phyloP scores from a whole-genome alignment of 2,113 vertebrate genomes.

The Cyrtonyx montezumae region DNA sequence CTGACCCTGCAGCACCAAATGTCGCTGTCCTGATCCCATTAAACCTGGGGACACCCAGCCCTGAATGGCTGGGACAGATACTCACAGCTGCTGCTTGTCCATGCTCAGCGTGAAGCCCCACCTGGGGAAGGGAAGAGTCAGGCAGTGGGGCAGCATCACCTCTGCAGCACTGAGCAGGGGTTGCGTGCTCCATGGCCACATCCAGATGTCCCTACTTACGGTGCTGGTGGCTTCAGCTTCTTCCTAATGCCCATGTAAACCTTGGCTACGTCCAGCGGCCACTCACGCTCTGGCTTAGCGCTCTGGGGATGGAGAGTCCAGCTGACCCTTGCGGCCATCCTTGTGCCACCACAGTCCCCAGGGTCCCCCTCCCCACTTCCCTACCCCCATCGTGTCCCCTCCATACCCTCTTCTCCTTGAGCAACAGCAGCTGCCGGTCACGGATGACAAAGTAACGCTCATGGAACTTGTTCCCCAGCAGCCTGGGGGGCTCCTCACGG shows the following conservation, averaged over 20 bases:
- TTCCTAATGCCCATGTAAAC: slow-evolving; percentile 93
- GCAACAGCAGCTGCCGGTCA: slow-evolving; percentile 87
- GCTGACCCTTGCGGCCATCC: neutral
- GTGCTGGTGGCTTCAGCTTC: slow-evolving; percentile 93
- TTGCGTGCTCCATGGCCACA: rapidly evolving
- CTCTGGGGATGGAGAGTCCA: slow-evolving; percentile 76
- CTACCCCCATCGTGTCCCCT: neutral
- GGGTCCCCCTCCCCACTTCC: neutral
- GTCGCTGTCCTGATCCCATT: neutral
- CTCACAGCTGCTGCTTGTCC: slow-evolving; percentile 96
- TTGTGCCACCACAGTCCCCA: rapidly evolving
- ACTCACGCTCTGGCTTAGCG: slow-evolving; percentile 91
- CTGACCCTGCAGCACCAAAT: neutral
- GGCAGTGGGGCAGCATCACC: neutral
- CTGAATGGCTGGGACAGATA: neutral
- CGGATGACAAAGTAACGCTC: slow-evolving; percentile 92
- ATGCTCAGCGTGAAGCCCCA: slow-evolving; percentile 92
- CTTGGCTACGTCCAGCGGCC: slow-evolving; percentile 90
- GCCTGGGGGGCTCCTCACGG: slow-evolving; percentile 90
- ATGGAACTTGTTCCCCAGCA: slow-evolving; percentile 93
- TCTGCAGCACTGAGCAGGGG: rapidly evolving
- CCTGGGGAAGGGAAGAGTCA: slow-evolving; percentile 68
- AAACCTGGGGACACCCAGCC: neutral
- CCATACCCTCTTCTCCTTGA: slow-evolving; percentile 93
- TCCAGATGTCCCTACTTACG: slow-evolving; percentile 73